Percentiles rank a stretch among this genome's conserved stretches.
These are phyloP conservation scores for Drosophila teissieri DNA, from an alignment of 1,140 invertebrate species.

Conservation along the genomic window DNA sequence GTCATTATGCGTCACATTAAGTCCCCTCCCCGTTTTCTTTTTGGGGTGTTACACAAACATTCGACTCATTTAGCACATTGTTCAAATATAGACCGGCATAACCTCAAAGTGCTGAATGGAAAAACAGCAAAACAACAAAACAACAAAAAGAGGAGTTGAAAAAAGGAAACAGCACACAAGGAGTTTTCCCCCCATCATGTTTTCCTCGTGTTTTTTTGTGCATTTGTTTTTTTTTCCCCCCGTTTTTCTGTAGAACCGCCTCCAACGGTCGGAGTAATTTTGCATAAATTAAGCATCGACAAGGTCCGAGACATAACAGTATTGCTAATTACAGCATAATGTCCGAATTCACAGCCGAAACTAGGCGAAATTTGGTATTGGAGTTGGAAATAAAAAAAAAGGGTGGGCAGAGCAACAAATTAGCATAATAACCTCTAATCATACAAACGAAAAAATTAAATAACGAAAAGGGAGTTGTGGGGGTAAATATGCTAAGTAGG, in stretches of 20 bases:
- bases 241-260: not conserved
- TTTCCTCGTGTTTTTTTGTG: not conserved
- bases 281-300: constrained; percentile 76
- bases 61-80: constrained; percentile 78
- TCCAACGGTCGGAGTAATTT: constrained; percentile 26
- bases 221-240: not conserved
- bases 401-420: constrained; percentile 47
- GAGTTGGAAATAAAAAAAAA: not conserved
- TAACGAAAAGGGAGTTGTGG: constrained; percentile 45
- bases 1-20: constrained; percentile 11
- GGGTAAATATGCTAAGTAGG: constrained; percentile 57
- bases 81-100: constrained; percentile 58
- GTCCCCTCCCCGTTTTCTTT: not conserved
- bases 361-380: constrained; percentile 23
- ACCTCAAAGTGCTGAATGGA: constrained; percentile 44
- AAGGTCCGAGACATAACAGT: constrained; percentile 63
- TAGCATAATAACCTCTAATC: constrained; percentile 80
- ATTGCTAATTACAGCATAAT: constrained; percentile 79
- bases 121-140: not conserved
- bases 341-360: constrained; percentile 56
- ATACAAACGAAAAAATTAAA: constrained; percentile 81
- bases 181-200: constrained; percentile 14
- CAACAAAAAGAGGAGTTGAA: not conserved
- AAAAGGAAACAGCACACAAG: constrained; percentile 25
- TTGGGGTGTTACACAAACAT: constrained; percentile 44